Evolutionary conservation across 1,140 invertebrate genomes (phyloP).

Genomic region (Leptinotarsa undecemlineata): DNA sequence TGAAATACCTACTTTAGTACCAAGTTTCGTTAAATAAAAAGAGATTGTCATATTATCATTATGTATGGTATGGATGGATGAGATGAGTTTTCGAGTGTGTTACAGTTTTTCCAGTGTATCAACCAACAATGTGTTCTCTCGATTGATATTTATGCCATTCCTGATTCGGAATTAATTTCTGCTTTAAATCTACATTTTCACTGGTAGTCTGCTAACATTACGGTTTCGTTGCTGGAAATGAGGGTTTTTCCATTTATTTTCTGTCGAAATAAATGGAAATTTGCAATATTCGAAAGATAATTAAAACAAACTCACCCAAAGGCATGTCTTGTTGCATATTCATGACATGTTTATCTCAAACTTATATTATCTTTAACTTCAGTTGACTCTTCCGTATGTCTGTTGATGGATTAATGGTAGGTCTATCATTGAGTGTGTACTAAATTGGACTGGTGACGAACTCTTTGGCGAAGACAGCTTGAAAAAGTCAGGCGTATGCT

Average conservation of each 20-base stretch:
- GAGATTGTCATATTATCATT: too few relatives aligned
- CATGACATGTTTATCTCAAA: conserved; percentile 34
- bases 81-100: too few relatives aligned
- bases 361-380: conserved; percentile 36
- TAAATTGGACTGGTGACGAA: not conserved
- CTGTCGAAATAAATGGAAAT: conserved; percentile 26
- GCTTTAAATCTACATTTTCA: not conserved
- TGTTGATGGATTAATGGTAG: conserved; percentile 22
- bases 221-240: conserved; percentile 5
- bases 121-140: not conserved
- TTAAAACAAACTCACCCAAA: conserved; percentile 27
- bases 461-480: not conserved
- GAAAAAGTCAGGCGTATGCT: too few relatives aligned
- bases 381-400: conserved; percentile 28
- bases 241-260: conserved; percentile 24
- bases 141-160: not conserved
- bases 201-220: not conserved
- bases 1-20: too few relatives aligned
- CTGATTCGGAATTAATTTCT: not conserved
- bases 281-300: conserved; percentile 36
- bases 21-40: too few relatives aligned
- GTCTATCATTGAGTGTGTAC: not conserved
- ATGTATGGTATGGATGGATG: too few relatives aligned
- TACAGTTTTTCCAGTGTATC: not conserved
- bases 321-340: conserved; percentile 31